Evolutionary conservation across 2,113 vertebrate species (phyloP).

Genomic region (Nesospiza acunhae): DNA sequence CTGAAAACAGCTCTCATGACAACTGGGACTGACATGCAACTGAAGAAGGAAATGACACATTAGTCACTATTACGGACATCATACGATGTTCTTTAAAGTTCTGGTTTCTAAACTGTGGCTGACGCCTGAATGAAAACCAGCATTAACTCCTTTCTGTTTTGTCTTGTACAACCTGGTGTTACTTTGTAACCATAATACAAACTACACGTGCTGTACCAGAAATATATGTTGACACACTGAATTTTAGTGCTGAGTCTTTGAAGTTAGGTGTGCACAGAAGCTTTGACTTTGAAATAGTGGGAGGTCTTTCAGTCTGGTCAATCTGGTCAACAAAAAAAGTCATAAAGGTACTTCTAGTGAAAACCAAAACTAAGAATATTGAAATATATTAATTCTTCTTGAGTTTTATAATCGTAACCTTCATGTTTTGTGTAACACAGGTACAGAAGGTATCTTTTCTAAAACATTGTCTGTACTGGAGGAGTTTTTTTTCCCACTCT

Average conservation of each 20-base stretch:
- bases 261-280: background rate
- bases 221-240: background rate
- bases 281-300: background rate
- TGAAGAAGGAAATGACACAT: conserved; percentile 29
- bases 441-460: background rate
- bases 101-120: background rate
- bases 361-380: background rate
- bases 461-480: background rate
- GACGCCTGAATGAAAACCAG: background rate
- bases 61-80: background rate
- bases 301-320: background rate
- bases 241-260: background rate
- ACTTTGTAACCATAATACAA: background rate
- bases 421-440: background rate
- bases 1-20: conserved; percentile 76
- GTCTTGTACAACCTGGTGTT: background rate
- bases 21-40: conserved; percentile 83
- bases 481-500: background rate
- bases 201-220: background rate
- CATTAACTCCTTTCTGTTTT: background rate
- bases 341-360: background rate
- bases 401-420: background rate
- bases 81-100: background rate
- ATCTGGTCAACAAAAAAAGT: background rate
- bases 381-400: background rate